Conservation (phyloP, 2,888 invertebrate species). For the Melanostoma mellinum region DNA sequence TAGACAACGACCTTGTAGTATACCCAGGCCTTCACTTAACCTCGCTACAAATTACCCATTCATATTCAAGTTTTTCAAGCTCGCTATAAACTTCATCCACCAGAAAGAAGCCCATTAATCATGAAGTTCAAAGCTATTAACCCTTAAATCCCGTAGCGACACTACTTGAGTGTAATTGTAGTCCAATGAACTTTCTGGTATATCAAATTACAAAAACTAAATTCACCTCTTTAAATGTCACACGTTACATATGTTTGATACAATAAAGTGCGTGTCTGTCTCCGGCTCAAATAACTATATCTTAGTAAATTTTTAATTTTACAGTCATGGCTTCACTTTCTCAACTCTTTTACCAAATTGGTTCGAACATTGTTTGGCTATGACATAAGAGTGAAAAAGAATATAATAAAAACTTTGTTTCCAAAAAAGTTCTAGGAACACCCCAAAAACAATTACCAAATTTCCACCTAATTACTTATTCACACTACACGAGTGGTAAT, state of each 20-base stretch:
- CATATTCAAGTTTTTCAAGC: slow-evolving; percentile 27
- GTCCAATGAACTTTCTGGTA: slow-evolving; percentile 43
- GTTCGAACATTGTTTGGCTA: no score
- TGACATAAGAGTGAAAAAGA: not conserved
- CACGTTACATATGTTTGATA: slow-evolving; percentile 26
- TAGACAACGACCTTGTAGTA: no score
- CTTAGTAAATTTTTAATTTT: no score
- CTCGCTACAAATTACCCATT: no score
- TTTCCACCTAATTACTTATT: slow-evolving; percentile 28
- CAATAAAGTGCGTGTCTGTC: slow-evolving; percentile 32
- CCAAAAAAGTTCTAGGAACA: not conserved
- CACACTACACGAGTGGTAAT: slow-evolving; percentile 13
- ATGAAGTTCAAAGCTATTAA: slow-evolving; percentile 30
- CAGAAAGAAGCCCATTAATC: slow-evolving; percentile 6
- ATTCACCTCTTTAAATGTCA: not conserved
- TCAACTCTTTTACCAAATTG: no score
- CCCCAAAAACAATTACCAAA: slow-evolving; percentile 5
- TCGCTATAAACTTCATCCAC: slow-evolving; percentile 11
- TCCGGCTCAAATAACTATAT: not conserved
- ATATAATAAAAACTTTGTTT: not conserved
- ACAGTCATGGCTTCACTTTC: no score
- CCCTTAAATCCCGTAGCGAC: slow-evolving; percentile 30
- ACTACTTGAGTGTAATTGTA: slow-evolving; percentile 37
- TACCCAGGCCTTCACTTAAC: no score
- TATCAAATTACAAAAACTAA: not conserved